These are phyloP conservation scores for Marmota monax DNA, from an alignment of 2,113 vertebrate species.

Conservation along the genomic window DNA sequence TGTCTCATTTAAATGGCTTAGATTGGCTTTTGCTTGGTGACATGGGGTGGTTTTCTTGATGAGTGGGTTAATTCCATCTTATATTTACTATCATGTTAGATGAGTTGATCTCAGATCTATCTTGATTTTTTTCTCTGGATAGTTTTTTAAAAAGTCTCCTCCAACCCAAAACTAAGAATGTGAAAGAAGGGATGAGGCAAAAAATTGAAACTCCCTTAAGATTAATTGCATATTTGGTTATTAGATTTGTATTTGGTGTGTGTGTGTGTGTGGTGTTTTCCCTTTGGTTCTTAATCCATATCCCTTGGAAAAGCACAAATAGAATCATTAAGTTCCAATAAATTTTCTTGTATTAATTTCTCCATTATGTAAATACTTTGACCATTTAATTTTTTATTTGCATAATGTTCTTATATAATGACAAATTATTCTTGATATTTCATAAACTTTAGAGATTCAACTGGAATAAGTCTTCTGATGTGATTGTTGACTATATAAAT, in stretches of 20 bases:
- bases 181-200: not conserved
- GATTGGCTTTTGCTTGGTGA: not conserved
- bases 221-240: slow-evolving; percentile 22
- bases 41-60: not conserved
- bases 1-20: not conserved
- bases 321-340: slow-evolving; percentile 35
- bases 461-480: not conserved
- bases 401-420: not conserved
- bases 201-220: slow-evolving; percentile 25
- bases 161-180: not conserved
- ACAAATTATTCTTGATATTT: not conserved
- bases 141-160: too few relatives aligned
- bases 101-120: not conserved
- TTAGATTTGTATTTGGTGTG: not conserved
- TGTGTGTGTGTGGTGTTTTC: not conserved
- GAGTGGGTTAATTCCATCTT: not conserved
- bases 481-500: not conserved
- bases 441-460: not conserved
- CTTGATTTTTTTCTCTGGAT: slow-evolving; percentile 21
- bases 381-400: slow-evolving; percentile 17
- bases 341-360: not conserved
- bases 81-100: not conserved
- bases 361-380: not conserved
- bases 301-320: not conserved
- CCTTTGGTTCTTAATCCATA: not conserved